Percentiles rank a stretch among this genome's conserved stretches.
phyloP scores from a whole-genome alignment of 2,113 vertebrate genomes.

The Triplophysa dalaica region DNA sequence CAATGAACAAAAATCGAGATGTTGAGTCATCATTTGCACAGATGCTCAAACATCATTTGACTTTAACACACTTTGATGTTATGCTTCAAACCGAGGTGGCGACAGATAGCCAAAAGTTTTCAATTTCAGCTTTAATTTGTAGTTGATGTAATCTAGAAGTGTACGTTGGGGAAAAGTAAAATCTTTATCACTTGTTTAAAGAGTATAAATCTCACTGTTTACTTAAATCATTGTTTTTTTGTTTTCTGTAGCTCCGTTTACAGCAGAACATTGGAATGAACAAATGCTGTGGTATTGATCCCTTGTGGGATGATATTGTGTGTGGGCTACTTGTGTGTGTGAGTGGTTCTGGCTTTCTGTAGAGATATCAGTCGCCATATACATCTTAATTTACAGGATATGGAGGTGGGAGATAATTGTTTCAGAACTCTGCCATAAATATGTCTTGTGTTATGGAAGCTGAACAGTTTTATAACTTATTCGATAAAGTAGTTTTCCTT shows the following conservation, averaged over 20 bases:
- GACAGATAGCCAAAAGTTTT: too few relatives aligned
- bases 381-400: not conserved
- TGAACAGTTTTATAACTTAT: slow-evolving; percentile 6
- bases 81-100: too few relatives aligned
- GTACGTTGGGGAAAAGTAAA: too few relatives aligned
- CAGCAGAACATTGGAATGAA: not conserved
- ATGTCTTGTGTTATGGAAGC: not conserved
- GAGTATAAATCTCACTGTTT: not conserved
- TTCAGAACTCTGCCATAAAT: slow-evolving; percentile 11
- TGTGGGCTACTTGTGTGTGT: slow-evolving; percentile 4
- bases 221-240: not conserved
- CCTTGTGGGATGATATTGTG: slow-evolving; percentile 17
- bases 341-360: not conserved
- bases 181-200: not conserved
- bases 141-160: too few relatives aligned
- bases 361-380: slow-evolving; percentile 8
- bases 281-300: not conserved
- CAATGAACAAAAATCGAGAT: too few relatives aligned
- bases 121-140: too few relatives aligned
- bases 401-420: slow-evolving; percentile 7
- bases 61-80: too few relatives aligned
- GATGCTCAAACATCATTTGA: too few relatives aligned
- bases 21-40: too few relatives aligned
- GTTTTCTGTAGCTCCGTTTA: too few relatives aligned
- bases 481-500: slow-evolving; percentile 1